Evolutionary conservation across 1,140 invertebrate species (phyloP).

Genomic region (Limonius californicus): DNA sequence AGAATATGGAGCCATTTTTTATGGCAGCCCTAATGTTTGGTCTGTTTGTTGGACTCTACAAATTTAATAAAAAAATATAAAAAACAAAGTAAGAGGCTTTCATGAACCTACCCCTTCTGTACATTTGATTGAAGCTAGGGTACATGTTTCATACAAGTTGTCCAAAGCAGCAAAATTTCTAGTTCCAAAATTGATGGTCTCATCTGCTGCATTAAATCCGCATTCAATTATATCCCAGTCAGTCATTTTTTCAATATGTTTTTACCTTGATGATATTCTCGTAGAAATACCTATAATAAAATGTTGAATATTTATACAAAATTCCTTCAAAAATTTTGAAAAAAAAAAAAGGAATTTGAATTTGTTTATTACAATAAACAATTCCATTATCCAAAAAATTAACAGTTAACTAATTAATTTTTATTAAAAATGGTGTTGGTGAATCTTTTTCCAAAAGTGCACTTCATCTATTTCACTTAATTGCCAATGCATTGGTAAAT

Average conservation of each 20-base stretch:
- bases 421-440: too few relatives aligned
- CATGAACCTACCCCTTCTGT: constrained; percentile 19
- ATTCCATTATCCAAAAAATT: too few relatives aligned
- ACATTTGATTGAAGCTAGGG: constrained; percentile 31
- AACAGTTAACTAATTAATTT: too few relatives aligned
- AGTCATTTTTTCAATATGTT: constrained; percentile 27
- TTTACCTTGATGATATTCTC: too few relatives aligned
- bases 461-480: too few relatives aligned
- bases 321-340: too few relatives aligned
- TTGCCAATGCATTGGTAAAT: too few relatives aligned
- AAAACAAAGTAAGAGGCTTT: not conserved
- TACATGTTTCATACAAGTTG: constrained; percentile 35
- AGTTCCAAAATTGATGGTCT: constrained; percentile 38
- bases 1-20: constrained; percentile 21
- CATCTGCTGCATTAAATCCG: constrained; percentile 33
- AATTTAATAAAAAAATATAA: not conserved
- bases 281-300: too few relatives aligned
- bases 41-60: constrained; percentile 15
- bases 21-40: constrained; percentile 18
- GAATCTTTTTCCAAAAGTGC: too few relatives aligned
- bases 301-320: too few relatives aligned
- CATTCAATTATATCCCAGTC: constrained; percentile 34
- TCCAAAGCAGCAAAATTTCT: constrained; percentile 24
- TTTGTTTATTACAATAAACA: too few relatives aligned
- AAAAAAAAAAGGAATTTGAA: too few relatives aligned